Conservation (phyloP, 2,888 invertebrate species). For the Panorpa germanica region DNA sequence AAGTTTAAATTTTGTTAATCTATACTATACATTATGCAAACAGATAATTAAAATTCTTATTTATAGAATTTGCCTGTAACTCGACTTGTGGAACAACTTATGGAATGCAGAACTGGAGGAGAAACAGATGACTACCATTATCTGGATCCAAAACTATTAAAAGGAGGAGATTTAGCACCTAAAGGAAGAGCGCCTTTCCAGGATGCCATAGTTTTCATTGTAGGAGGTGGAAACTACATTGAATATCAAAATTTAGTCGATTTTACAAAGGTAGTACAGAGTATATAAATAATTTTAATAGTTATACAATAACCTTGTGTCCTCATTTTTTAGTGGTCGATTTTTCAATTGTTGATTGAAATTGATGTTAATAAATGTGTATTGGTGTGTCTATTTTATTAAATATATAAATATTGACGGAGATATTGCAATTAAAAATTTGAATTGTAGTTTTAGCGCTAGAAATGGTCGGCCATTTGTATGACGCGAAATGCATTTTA, state of each 20-base stretch:
- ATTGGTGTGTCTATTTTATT: no score
- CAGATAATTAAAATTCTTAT: constrained; percentile 1
- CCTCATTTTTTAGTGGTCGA: no score
- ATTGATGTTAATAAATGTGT: no score
- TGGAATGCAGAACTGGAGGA: constrained; percentile 58
- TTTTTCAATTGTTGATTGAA: no score
- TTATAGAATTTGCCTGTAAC: constrained; percentile 82
- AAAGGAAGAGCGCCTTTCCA: constrained; percentile 53
- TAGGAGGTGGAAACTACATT: constrained; percentile 94
- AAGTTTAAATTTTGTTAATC: constrained; percentile 22
- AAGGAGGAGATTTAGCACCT: constrained; percentile 42
- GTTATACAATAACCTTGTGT: no score
- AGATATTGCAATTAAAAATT: no score
- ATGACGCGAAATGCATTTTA: no score
- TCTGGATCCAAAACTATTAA: constrained; percentile 87
- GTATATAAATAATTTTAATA: constrained; percentile 6
- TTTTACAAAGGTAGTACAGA: constrained; percentile 54
- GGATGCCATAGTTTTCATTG: constrained; percentile 78
- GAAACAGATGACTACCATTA: constrained; percentile 81
- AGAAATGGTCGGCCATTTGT: no score
- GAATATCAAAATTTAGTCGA: constrained; percentile 98
- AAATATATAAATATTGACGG: no score
- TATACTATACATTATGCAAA: background rate
- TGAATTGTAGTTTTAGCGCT: no score
- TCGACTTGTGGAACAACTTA: constrained; percentile 73